Percentiles rank a stretch among this genome's conserved stretches.
Evolutionary conservation across 2,797 vertebrate genomes (phyloP).

Genomic region (Paedocypris micromegethes): DNA sequence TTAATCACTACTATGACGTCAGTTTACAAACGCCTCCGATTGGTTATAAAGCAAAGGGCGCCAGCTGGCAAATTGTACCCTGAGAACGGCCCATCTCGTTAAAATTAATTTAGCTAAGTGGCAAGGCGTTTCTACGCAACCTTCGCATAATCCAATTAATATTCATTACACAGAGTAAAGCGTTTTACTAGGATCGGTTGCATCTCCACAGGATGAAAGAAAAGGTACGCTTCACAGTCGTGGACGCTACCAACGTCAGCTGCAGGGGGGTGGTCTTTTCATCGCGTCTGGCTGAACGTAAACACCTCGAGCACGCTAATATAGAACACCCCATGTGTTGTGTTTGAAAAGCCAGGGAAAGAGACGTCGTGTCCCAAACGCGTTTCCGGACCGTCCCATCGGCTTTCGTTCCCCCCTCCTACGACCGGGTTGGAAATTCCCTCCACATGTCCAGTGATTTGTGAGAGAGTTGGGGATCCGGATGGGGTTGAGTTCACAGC

Average conservation of each 20-base stretch:
- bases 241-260: slow-evolving; percentile 64
- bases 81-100: neutral
- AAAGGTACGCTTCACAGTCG: slow-evolving; percentile 68
- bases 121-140: slow-evolving; percentile 25
- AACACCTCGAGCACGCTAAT: slow-evolving; percentile 1
- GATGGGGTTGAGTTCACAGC: slow-evolving; percentile 27
- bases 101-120: slow-evolving; percentile 4
- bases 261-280: slow-evolving; percentile 22
- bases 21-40: neutral
- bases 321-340: neutral
- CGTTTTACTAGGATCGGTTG: slow-evolving; percentile 46
- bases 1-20: neutral
- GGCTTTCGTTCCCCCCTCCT: slow-evolving; percentile 14
- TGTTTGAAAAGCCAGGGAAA: slow-evolving; percentile 3
- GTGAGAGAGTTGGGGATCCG: slow-evolving; percentile 38
- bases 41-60: slow-evolving; percentile 1
- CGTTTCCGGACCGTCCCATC: slow-evolving; percentile 2
- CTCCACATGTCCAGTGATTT: slow-evolving; percentile 62
- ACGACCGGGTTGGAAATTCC: slow-evolving; percentile 28
- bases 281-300: slow-evolving; percentile 12
- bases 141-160: neutral
- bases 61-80: neutral
- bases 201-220: slow-evolving; percentile 48
- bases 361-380: slow-evolving; percentile 1
- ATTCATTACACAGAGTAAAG: slow-evolving; percentile 3